Evolutionary conservation across 92 coral and sea anemone genomes (phyloP).

Genomic region (Palythoa caribaeorum): DNA sequence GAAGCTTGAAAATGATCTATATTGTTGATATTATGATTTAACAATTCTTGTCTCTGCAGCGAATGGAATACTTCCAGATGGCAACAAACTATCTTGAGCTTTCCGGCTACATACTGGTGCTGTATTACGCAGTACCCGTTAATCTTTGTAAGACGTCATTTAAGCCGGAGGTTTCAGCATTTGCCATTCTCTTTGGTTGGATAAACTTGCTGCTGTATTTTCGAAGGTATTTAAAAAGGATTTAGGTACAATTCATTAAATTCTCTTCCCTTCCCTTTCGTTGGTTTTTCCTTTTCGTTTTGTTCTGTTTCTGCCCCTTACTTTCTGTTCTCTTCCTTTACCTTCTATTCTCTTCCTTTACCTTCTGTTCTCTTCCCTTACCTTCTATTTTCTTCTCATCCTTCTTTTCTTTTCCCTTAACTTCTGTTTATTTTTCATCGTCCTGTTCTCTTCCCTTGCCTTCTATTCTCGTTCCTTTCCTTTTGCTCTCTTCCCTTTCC

Average conservation of each 20-base stretch:
- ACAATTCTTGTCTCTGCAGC: neutral
- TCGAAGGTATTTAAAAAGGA: conserved; percentile 57
- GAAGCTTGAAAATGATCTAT: no score
- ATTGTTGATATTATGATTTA: neutral
- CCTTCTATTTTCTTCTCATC: neutral
- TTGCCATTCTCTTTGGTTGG: conserved; percentile 77
- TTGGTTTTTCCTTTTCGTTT: no score
- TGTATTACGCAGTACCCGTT: conserved; percentile 58
- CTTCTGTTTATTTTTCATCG: neutral
- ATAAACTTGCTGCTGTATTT: conserved; percentile 75
- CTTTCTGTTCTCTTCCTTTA: neutral
- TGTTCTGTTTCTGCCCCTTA: neutral
- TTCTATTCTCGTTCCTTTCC: no score
- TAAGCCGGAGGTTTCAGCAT: conserved; percentile 68
- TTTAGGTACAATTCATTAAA: no score
- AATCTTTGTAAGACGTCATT: conserved; percentile 71
- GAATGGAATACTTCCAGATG: conserved; percentile 5
- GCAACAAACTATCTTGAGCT: conserved; percentile 56
- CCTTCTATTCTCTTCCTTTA: neutral
- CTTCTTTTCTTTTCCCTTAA: neutral
- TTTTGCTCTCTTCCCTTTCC: no score
- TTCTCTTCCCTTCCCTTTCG: neutral
- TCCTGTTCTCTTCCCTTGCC: no score
- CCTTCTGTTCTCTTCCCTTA: neutral
- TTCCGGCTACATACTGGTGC: conserved; percentile 49